Percentiles rank a stretch among this genome's conserved stretches.
Evolutionary conservation across 2,113 vertebrate genomes (phyloP).

Genomic region (Lasiurus cinereus): DNA sequence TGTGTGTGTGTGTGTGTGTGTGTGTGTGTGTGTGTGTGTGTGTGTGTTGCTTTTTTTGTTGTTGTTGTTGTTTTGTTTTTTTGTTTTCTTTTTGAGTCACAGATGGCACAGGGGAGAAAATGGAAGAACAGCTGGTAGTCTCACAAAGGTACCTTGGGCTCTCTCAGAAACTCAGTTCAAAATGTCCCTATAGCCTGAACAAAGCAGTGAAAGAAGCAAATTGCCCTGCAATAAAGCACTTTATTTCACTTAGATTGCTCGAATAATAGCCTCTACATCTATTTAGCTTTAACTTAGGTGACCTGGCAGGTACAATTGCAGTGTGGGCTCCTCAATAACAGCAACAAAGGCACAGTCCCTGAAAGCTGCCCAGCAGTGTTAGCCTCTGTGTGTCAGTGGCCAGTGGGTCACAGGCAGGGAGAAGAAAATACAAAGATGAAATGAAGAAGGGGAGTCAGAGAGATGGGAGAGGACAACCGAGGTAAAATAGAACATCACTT

Average conservation of each 20-base stretch:
- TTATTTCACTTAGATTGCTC: slow-evolving; percentile 65
- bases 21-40: no score
- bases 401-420: neutral
- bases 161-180: slow-evolving; percentile 70
- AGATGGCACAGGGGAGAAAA: slow-evolving; percentile 75
- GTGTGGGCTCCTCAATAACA: slow-evolving; percentile 5
- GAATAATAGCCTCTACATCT: slow-evolving; percentile 65
- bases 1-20: no score
- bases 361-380: neutral
- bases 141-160: slow-evolving; percentile 64
- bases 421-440: neutral
- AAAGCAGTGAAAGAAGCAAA: slow-evolving; percentile 64
- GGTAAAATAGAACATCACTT: neutral
- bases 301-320: slow-evolving; percentile 34
- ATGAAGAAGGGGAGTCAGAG: neutral
- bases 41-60: no score
- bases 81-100: slow-evolving; percentile 52
- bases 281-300: slow-evolving; percentile 64
- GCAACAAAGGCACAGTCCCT: neutral
- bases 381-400: neutral
- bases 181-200: slow-evolving; percentile 62
- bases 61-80: no score
- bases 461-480: neutral
- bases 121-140: slow-evolving; percentile 71
- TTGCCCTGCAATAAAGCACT: slow-evolving; percentile 60